Evolutionary conservation across 2,113 vertebrate species (phyloP), one percentile per base, ranked within the genome.

Genomic region (Burhinus oedicnemus): DNA sequence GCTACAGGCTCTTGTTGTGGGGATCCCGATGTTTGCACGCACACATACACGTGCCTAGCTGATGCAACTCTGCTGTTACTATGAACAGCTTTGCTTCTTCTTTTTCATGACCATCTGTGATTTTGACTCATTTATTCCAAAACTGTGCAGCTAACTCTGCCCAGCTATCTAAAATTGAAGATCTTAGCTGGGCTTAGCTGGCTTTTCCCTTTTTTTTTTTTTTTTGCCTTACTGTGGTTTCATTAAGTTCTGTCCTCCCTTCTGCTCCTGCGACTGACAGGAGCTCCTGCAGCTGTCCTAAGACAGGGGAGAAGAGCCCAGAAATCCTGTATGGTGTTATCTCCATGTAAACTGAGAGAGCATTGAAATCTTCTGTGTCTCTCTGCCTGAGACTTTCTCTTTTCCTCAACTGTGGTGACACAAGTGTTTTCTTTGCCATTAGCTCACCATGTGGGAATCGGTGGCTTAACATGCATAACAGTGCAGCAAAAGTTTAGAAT

Each of bases 61-160:
- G 68, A 92, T 75, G 58, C 30, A 92, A 49, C 62, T 85, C 72
- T 55, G 44, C 81, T 69, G 80, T 69, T 86, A 62, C 36, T 49
- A 79, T 68, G 66, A 92, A 86, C 57, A 87, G 34, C 34, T 94
- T 95, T 85, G 74, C 62, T 89, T 58, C 83, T 94, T 87, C 92
- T 93, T 95, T 91, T 90, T 81, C 57, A 38, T 52, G 21, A 62
- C 69, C 58, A 83, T 92, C 77, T 91, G 79, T 2, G 7, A 81
- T 52, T 95, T 94, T 94, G 86, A 97, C 75, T 93, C 80, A 79
- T 72, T 79, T 89, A 87, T 95, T 97, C 81, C 90, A 74, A 88
- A 85, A 86, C 15, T 34, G 15, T 12, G 3, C 32, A 47, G 45
- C 68, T 75, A 87, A 69, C 36, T 80, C 85, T 90, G 45, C 45